These are phyloP conservation scores for Sminthopsis crassicaudata DNA, from an alignment of 2,113 vertebrate genomes.

Conservation along the genomic window DNA sequence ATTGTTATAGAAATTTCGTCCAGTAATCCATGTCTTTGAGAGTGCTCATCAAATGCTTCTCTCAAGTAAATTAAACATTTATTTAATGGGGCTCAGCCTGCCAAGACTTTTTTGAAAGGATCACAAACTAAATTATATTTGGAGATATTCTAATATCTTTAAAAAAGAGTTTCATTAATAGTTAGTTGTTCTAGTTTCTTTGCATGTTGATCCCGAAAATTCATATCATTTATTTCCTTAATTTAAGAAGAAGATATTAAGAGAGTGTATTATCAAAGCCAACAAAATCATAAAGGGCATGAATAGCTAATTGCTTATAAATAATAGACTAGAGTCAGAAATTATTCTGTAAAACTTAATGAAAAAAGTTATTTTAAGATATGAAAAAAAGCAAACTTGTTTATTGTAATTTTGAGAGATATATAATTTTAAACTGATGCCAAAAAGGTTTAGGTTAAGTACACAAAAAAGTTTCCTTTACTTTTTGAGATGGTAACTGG, in stretches of 20 bases:
- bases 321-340: not conserved
- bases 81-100: not conserved
- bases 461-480: not conserved
- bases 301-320: not conserved
- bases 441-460: not conserved
- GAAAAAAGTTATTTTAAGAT: not conserved
- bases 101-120: not conserved
- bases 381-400: not conserved
- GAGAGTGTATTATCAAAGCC: not conserved
- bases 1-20: not conserved
- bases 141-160: not conserved
- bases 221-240: not conserved
- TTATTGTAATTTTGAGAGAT: not conserved
- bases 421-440: not conserved
- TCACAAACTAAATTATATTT: not conserved
- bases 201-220: not conserved
- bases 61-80: not conserved
- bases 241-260: not conserved
- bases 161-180: not conserved
- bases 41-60: not conserved
- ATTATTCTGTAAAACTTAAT: not conserved
- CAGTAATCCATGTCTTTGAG: not conserved
- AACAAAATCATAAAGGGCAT: not conserved
- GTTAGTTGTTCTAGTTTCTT: not conserved
- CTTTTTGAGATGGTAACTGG: not conserved